Base-by-base conservation (phyloP, 2,113 vertebrate genomes). In the Dolichotis patagonum region DNA sequence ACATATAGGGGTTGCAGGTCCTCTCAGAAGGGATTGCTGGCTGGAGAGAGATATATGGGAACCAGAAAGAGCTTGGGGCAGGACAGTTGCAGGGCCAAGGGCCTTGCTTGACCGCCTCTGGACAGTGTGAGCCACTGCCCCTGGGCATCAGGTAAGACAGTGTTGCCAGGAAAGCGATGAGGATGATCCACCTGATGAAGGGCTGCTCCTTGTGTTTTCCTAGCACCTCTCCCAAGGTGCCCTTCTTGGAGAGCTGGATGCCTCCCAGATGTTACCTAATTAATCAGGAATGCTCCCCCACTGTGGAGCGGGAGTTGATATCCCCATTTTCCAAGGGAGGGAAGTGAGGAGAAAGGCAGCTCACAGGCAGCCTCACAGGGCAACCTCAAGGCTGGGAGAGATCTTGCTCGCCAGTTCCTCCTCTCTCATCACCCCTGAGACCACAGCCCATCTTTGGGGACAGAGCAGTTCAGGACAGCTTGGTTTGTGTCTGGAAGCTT, bases 191-290 rank as follows among this genome's bases (percentile, higher is more conserved):
- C 82, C 32, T 65, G 82, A 35, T 46, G 41, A 60, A 22, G 75
- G 84, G 19, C 5, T 17, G 60, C 26, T 38, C 54, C 90, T 75
- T 46, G 26, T 54, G 95, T 38, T 94, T 78, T 82, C 32, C 32
- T 19, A 77, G 83, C 84, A 63, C 19, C 38, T 91, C 63, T 96
- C 92, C 98, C 96, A 96, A 97, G 96, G 96, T 96, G 96, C 96
- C 96, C 95, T 96, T 96, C 91, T 94, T 89, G 0, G 28, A 63
- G 32, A 78, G 80, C 73, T 73, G 82, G 96, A 73, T 80, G 63
- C 84, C 58, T 77, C 91, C 22, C 97, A 94, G 96, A 92, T 90
- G 91, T 90, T 85, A 54, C 38, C 93, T 97, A 62, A 95, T 95
- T 93, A 85, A 95, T 98, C 96, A 88, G 82, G 32, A 5, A 54